Percentiles rank a stretch among this genome's conserved stretches.
Conservation (phyloP, 2,113 vertebrate genomes). For the Danionella cerebrum region DNA sequence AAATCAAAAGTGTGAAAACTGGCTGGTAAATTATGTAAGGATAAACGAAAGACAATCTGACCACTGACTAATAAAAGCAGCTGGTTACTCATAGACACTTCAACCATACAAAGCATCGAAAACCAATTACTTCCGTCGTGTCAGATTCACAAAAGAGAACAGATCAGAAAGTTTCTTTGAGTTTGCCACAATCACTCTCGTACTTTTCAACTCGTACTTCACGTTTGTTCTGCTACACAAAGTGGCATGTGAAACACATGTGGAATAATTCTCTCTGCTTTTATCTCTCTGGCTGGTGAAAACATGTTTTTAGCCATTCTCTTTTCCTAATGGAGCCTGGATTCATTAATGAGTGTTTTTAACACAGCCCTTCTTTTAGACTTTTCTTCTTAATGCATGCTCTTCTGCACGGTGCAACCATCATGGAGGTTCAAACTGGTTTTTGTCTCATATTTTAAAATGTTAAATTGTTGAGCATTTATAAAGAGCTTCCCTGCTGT, state of each 20-base stretch:
- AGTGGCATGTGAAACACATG: not conserved
- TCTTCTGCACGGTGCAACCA: not conserved
- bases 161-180: conserved; percentile 10
- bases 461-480: not conserved
- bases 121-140: not conserved
- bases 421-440: not conserved
- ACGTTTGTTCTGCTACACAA: not conserved
- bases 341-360: conserved; percentile 8
- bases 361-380: not conserved
- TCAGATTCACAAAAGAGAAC: not conserved
- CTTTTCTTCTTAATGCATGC: not conserved
- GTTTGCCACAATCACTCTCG: not conserved
- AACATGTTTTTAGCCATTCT: not conserved
- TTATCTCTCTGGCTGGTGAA: not conserved
- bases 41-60: conserved; percentile 37
- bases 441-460: not conserved
- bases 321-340: not conserved
- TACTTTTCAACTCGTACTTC: not conserved
- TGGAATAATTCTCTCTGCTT: not conserved
- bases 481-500: not conserved
- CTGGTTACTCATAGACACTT: not conserved
- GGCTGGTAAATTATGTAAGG: conserved; percentile 44
- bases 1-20: conserved; percentile 55
- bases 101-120: not conserved
- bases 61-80: conserved; percentile 37